Evolutionary conservation across 2,888 invertebrate genomes (phyloP).

Genomic region (Caenorhabditis imperialis): DNA sequence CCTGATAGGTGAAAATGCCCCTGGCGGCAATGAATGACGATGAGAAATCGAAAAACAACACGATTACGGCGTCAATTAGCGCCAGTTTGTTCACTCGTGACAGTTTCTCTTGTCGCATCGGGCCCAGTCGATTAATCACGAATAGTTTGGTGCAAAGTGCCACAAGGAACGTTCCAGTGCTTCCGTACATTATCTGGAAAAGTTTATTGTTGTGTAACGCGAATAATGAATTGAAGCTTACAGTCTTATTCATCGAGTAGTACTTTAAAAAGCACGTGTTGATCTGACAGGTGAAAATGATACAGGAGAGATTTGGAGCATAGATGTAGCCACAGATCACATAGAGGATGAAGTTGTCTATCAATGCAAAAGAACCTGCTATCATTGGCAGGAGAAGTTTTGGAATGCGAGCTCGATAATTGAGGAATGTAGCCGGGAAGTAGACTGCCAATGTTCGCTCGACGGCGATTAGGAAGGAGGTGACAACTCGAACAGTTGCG

Average conservation of each 20-base stretch:
- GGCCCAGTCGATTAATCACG: neutral
- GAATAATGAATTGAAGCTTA: neutral
- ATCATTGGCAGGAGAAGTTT: constrained; percentile 20
- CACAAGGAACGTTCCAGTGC: constrained; percentile 19
- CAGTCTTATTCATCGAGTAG: constrained; percentile 36
- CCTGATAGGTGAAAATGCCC: constrained; percentile 31
- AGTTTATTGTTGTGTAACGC: neutral
- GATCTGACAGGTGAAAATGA: constrained; percentile 33
- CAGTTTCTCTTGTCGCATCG: constrained; percentile 12
- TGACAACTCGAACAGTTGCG: constrained; percentile 28
- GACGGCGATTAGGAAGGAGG: constrained; percentile 26
- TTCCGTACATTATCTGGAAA: constrained; percentile 33
- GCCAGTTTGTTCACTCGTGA: constrained; percentile 30
- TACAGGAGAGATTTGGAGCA: constrained; percentile 22
- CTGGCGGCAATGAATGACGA: constrained; percentile 26
- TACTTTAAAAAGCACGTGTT: constrained; percentile 23
- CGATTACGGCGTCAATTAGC: constrained; percentile 27
- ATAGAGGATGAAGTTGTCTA: constrained; percentile 22
- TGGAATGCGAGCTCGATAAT: constrained; percentile 10
- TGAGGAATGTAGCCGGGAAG: constrained; percentile 11
- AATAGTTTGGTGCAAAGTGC: constrained; percentile 17
- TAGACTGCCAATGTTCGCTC: constrained; percentile 27
- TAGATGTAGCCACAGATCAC: constrained; percentile 16
- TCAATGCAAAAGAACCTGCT: constrained; percentile 15
- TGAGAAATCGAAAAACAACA: constrained; percentile 32